These are phyloP conservation scores for Aleiodes alternator DNA, from an alignment of 2,888 invertebrate genomes.

Conservation along the genomic window DNA sequence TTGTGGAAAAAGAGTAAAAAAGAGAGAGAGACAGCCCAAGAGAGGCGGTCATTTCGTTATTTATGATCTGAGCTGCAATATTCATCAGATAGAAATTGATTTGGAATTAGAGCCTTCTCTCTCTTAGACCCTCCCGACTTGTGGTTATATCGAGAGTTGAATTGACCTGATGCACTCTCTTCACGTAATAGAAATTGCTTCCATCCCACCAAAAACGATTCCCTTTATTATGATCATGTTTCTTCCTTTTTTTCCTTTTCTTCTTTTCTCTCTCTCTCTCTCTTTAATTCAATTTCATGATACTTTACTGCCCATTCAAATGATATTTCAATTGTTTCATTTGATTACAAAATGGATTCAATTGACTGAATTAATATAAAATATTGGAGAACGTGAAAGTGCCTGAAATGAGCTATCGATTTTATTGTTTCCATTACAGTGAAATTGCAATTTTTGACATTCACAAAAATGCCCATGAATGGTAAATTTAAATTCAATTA, in stretches of 20 bases:
- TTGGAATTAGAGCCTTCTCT: slow-evolving; percentile 68
- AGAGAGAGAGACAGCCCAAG: slow-evolving; percentile 50
- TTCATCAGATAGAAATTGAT: slow-evolving; percentile 73
- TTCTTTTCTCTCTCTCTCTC: slow-evolving; percentile 9
- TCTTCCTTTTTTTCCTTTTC: not conserved
- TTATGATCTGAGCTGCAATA: slow-evolving; percentile 70
- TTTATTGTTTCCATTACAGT: no score
- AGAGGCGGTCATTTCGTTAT: slow-evolving; percentile 65
- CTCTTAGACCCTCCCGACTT: slow-evolving; percentile 58
- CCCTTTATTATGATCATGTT: no score
- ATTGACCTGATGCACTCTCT: slow-evolving; percentile 23
- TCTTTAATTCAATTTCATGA: slow-evolving; percentile 11
- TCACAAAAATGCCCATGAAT: no score
- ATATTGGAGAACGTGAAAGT: no score
- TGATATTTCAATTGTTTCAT: slow-evolving; percentile 13
- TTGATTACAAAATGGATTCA: not conserved
- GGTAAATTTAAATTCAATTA: no score
- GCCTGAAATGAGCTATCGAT: no score
- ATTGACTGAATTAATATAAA: slow-evolving; percentile 2
- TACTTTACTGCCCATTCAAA: no score
- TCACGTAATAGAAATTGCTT: slow-evolving; percentile 47
- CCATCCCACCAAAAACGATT: slow-evolving; percentile 22
- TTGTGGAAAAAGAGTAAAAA: slow-evolving; percentile 40
- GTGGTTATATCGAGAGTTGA: slow-evolving; percentile 41
- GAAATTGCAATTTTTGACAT: no score